Evolutionary conservation across 1,140 invertebrate species (phyloP).

Genomic region (Muscidifurax raptorellus): DNA sequence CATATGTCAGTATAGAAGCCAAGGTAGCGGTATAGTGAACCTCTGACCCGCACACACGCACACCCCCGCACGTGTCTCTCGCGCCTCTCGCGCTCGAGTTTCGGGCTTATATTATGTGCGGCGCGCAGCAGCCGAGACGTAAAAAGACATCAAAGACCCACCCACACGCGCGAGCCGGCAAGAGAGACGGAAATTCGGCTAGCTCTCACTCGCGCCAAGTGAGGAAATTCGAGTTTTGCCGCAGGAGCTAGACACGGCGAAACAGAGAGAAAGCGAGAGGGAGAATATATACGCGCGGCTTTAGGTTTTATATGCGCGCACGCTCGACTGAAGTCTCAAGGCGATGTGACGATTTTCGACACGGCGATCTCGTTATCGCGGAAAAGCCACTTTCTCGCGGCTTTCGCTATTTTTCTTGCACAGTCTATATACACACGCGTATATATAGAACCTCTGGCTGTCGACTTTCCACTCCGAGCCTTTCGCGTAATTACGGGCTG

Average conservation of each 20-base stretch:
- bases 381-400: slow-evolving; percentile 37
- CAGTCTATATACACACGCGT: too few species aligned
- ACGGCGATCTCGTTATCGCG: slow-evolving; percentile 44
- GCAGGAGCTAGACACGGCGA: background rate
- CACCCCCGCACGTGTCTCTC: background rate
- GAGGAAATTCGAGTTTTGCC: slow-evolving; percentile 37
- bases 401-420: slow-evolving; percentile 14
- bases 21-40: background rate
- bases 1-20: background rate
- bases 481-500: background rate
- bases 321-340: slow-evolving; percentile 21
- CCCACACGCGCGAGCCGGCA: background rate
- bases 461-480: background rate
- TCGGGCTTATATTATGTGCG: slow-evolving; percentile 29
- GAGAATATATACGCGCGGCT: background rate
- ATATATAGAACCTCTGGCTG: too few species aligned
- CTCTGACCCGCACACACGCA: background rate
- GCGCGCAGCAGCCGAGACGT: background rate
- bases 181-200: slow-evolving; percentile 25
- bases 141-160: slow-evolving; percentile 34
- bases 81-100: background rate
- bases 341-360: slow-evolving; percentile 34
- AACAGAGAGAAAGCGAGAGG: background rate
- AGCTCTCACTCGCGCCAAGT: background rate
- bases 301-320: slow-evolving; percentile 25